Evolutionary conservation across 2,113 vertebrate species (phyloP), one percentile per base, ranked within the genome.

Genomic region (Ptilonorhynchus violaceus): DNA sequence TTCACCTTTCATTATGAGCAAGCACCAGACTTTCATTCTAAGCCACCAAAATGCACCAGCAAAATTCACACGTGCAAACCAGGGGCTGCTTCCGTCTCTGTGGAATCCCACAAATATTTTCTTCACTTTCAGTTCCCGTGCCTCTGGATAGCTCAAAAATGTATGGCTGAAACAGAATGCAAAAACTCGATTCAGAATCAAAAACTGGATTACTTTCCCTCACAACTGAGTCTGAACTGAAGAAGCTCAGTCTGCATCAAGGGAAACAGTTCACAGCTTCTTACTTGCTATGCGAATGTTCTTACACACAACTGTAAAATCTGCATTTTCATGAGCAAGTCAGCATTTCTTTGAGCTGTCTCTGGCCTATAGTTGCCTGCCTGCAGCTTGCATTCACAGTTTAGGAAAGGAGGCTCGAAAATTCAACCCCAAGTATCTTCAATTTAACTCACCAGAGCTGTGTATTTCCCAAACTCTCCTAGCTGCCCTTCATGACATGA

Each of bases 291-390:
- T 92, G 84, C 3, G 19, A 64, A 87, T 44, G 73, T 84, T 94
- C 96, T 92, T 75, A 82, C 69, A 93, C 62, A 81, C 73, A 89
- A 87, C 86, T 84, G 80, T 95, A 94, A 93, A 94, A 95, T 89
- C 89, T 92, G 87, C 84, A 95, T 96, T 97, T 97, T 96, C 86
- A 94, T 92, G 77, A 93, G 87, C 69, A 91, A 96, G 80, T 92
- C 89, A 93, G 91, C 94, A 92, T 87, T 96, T 94, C 84, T 92
- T 78, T 50, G 52, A 81, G 93, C 62, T 87, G 60, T 87, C 80
- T 95, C 73, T 95, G 73, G 89, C 84, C 91, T 86, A 39, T 59
- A 88, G 88, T 90, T 83, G 88, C 55, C 85, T 93, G 84, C 56
- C 80, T 82, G 86, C 58, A 89, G 73, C 77, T 91, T 58, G 73